Evolutionary conservation across 2,113 vertebrate species (phyloP).

Genomic region (Misgurnus mizolepis): DNA sequence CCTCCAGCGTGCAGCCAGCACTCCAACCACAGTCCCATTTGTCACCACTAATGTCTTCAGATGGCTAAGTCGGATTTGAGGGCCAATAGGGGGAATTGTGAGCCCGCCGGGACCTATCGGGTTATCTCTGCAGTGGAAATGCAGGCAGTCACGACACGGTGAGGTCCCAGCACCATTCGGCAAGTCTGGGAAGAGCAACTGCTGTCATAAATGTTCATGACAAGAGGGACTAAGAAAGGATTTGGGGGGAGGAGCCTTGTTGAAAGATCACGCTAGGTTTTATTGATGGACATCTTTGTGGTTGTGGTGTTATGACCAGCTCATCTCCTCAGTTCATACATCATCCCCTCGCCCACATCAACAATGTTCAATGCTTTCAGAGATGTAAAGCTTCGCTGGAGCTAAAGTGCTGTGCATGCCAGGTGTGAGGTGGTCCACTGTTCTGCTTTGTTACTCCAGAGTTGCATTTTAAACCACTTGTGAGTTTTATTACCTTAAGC

Average conservation of each 20-base stretch:
- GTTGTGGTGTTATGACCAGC: slow-evolving; percentile 67
- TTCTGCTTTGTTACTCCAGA: not conserved
- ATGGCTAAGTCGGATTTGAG: slow-evolving; percentile 46
- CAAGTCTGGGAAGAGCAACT: slow-evolving; percentile 65
- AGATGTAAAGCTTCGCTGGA: slow-evolving; percentile 27
- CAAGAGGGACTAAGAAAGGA: slow-evolving; percentile 54
- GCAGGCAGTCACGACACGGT: slow-evolving; percentile 67
- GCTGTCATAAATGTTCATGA: slow-evolving; percentile 34
- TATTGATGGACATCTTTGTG: slow-evolving; percentile 48
- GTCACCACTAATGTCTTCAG: slow-evolving; percentile 68
- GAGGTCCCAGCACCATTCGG: slow-evolving; percentile 54
- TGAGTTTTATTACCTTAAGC: not conserved
- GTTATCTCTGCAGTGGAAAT: slow-evolving; percentile 64
- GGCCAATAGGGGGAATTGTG: slow-evolving; percentile 41
- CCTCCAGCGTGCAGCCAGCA: slow-evolving; percentile 55
- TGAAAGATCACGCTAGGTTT: slow-evolving; percentile 1
- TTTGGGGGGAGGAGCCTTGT: slow-evolving; percentile 32
- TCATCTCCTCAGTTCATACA: slow-evolving; percentile 59
- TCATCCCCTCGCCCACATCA: slow-evolving; percentile 59
- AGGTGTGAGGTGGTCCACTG: slow-evolving; percentile 9
- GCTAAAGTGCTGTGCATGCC: not conserved
- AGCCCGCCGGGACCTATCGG: slow-evolving; percentile 57
- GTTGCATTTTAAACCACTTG: not conserved
- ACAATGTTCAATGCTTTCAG: slow-evolving; percentile 62
- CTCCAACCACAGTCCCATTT: slow-evolving; percentile 62